Base-by-base conservation (phyloP, 2,888 invertebrate genomes). In the Labia minor region DNA sequence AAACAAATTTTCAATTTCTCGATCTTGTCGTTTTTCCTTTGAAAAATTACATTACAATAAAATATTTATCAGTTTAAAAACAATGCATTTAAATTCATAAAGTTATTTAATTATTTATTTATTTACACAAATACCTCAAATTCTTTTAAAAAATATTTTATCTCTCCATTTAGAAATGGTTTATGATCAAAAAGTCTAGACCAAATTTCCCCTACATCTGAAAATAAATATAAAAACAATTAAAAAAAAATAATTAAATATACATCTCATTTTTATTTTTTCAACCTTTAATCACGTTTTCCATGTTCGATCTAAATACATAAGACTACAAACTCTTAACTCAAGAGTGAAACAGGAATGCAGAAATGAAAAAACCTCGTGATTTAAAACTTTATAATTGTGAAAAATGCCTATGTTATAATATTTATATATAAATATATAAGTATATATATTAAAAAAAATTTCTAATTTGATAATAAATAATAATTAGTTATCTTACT, bases 181-280 rank as follows among this genome's bases (percentile, higher is more conserved):
- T 88, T 85, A 75, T 94, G 94, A 78, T 94, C 92, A 79, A 94
- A 90, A 68, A 94, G 80, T 75, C 93, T 83, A 73, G 85, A 84
- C 86, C 92, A 92, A 76, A 92, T 86, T 79, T 89, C 90, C 70
- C 86, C 85, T 72, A 88, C 82, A 82, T 90, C 93, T 94, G 76
- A 70, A 71, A 73, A 26, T 26, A 26, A 26, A 26, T 26, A 26
- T 26, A 67, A 63, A 68, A 71, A 72, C 10, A 21, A 20, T 21
- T 11, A 63, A 21, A 10, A 61, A 6, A 18, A 10, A 10, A 19
- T 18, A 63, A 18, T 63, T 3, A 63, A 10, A 20, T n/a, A 21
- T 20, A 61, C n/a, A n/a, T n/a, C n/a, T n/a, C n/a, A n/a, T n/a
- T n/a, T 19, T 61, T 19, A 11, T 11, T 14, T 62, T 62, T 62